These are phyloP conservation scores for Neoascia interrupta DNA, from an alignment of 2,888 invertebrate genomes.

Conservation along the genomic window DNA sequence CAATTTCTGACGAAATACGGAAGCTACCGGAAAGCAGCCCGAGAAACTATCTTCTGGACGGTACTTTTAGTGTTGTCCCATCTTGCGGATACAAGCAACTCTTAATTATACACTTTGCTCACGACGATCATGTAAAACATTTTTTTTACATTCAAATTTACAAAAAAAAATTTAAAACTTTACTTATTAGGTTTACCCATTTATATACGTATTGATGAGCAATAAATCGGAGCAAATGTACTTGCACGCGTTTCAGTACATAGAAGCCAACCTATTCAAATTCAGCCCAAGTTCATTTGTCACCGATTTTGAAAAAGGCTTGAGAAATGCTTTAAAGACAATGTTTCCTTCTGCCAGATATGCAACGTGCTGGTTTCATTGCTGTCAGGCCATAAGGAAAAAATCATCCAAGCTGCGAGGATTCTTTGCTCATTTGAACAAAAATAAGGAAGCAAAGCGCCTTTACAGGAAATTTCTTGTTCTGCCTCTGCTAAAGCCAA, in stretches of 20 bases:
- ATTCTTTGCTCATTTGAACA: neutral
- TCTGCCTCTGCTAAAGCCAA: conserved; percentile 5
- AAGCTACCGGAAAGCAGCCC: too few relatives aligned
- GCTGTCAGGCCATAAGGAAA: conserved; percentile 4
- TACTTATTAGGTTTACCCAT: too few relatives aligned
- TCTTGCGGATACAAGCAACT: neutral
- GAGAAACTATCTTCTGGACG: neutral
- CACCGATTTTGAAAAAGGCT: conserved; percentile 9
- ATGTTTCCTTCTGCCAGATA: conserved; percentile 7
- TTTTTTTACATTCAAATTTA: too few relatives aligned
- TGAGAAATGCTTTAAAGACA: neutral
- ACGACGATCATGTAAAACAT: too few relatives aligned
- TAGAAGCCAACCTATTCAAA: conserved; percentile 5
- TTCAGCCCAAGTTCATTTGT: neutral
- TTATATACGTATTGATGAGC: too few relatives aligned
- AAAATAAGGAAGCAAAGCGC: conserved; percentile 1
- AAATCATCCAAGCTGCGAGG: conserved; percentile 1
- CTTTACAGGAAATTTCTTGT: neutral
- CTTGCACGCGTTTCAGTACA: neutral
- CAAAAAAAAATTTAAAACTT: too few relatives aligned
- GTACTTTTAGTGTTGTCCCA: neutral
- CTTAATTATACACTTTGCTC: neutral
- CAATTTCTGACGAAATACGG: too few relatives aligned
- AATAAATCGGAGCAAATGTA: conserved; percentile 1
- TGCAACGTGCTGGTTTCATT: neutral